phyloP scores from a whole-genome alignment of 2,888 invertebrate species.

The Lithophane socia region DNA sequence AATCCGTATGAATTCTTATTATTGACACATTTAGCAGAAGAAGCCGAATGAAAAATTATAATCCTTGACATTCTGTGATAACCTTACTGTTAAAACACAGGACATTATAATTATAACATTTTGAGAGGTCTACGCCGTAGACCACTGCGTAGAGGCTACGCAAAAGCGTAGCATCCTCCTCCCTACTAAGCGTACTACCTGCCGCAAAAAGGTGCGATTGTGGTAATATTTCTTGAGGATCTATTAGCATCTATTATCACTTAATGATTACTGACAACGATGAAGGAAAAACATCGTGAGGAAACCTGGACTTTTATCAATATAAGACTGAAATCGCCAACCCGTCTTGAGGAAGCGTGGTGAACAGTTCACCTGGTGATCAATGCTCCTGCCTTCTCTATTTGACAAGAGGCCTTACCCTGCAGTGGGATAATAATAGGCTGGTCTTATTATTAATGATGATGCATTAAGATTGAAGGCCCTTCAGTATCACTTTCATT shows the following conservation, averaged over 20 bases:
- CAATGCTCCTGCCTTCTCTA: too few species aligned
- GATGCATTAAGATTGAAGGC: not conserved
- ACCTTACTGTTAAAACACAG: constrained; percentile 12
- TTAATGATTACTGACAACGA: too few species aligned
- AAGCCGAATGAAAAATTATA: constrained; percentile 15
- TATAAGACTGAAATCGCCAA: too few species aligned
- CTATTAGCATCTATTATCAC: not conserved
- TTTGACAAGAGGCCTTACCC: too few species aligned
- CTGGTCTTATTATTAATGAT: not conserved
- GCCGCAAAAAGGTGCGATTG: not conserved
- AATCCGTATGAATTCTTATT: constrained; percentile 21
- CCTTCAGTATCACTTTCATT: not conserved
- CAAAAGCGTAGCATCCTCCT: constrained; percentile 2
- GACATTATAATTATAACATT: not conserved
- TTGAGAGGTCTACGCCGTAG: not conserved
- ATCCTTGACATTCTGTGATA: constrained; percentile 45
- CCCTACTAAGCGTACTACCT: too few species aligned
- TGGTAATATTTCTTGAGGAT: not conserved
- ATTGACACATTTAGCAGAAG: constrained; percentile 13
- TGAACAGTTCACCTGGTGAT: too few species aligned
- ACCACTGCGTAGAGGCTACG: constrained; percentile 8
- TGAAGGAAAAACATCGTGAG: too few species aligned
- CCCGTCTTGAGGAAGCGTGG: too few species aligned
- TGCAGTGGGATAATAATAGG: too few species aligned
- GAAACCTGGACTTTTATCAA: too few species aligned